A percentile compares a stretch with the other conserved stretches of the same genome.
These are phyloP conservation scores for Periphyllus acericola DNA, from an alignment of 2,888 invertebrate genomes.

Conservation along the genomic window DNA sequence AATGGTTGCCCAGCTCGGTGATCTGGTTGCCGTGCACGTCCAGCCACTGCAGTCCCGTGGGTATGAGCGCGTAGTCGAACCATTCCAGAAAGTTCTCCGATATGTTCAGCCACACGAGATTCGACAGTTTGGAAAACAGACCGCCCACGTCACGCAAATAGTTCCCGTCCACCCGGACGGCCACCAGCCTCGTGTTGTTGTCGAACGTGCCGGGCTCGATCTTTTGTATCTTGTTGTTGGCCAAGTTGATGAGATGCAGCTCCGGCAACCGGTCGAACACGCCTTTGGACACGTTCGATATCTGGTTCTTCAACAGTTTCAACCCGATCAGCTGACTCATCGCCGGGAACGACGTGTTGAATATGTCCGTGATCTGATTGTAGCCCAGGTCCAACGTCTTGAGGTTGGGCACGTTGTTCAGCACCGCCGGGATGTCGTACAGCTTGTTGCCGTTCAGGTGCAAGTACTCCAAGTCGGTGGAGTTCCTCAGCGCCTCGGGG, in stretches of 20 bases:
- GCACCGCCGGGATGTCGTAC: slow-evolving; percentile 76
- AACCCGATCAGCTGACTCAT: slow-evolving; percentile 84
- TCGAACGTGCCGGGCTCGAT: slow-evolving; percentile 84
- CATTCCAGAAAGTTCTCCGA: slow-evolving; percentile 84
- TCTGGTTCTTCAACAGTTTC: slow-evolving; percentile 85
- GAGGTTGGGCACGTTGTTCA: slow-evolving; percentile 79
- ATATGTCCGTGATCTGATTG: slow-evolving; percentile 82
- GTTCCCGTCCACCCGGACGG: slow-evolving; percentile 84
- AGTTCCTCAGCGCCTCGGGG: slow-evolving; percentile 80
- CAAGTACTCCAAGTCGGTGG: slow-evolving; percentile 81
- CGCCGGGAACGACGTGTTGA: slow-evolving; percentile 82
- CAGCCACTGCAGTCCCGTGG: slow-evolving; percentile 84
- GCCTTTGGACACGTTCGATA: slow-evolving; percentile 81
- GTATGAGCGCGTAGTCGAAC: slow-evolving; percentile 88
- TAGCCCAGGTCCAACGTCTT: slow-evolving; percentile 86
- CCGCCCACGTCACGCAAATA: slow-evolving; percentile 81
- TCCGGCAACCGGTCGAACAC: slow-evolving; percentile 82
- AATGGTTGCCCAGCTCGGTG: slow-evolving; percentile 84
- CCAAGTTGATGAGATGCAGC: slow-evolving; percentile 83
- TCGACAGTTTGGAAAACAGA: slow-evolving; percentile 82
- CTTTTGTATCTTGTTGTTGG: slow-evolving; percentile 82
- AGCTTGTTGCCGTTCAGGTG: slow-evolving; percentile 85
- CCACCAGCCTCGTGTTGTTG: slow-evolving; percentile 79
- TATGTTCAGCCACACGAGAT: slow-evolving; percentile 85
- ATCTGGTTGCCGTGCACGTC: slow-evolving; percentile 88